These are phyloP conservation scores for Solenodon paradoxus DNA, from an alignment of 2,113 vertebrate species.

Conservation along the genomic window DNA sequence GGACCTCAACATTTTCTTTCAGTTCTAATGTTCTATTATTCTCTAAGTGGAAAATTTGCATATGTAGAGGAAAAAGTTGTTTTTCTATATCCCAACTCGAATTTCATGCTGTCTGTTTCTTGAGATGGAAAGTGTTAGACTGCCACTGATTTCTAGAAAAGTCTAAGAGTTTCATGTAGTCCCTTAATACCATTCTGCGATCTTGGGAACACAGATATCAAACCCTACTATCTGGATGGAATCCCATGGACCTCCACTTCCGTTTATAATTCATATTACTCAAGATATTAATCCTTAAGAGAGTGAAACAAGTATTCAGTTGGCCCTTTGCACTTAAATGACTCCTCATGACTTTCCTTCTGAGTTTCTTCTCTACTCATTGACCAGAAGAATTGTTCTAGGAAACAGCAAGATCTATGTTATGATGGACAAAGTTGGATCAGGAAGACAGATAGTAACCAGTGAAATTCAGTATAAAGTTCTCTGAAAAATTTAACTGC, in stretches of 20 bases:
- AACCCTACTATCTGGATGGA: neutral
- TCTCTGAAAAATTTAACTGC: neutral
- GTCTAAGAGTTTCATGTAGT: neutral
- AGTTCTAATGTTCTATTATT: neutral
- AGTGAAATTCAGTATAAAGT: neutral
- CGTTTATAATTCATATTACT: neutral
- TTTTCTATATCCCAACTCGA: neutral
- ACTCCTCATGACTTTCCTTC: neutral
- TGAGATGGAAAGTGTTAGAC: neutral
- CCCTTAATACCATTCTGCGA: neutral
- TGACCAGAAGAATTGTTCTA: neutral
- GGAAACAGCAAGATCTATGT: neutral
- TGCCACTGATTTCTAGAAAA: neutral
- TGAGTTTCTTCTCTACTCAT: neutral
- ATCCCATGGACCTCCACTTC: neutral
- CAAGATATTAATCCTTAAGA: neutral
- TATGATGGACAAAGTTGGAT: neutral
- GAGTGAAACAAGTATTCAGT: neutral
- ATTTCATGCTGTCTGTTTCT: neutral
- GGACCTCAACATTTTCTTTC: neutral
- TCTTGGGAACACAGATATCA: neutral
- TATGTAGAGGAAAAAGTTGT: neutral
- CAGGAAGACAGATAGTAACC: neutral
- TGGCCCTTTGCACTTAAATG: neutral
- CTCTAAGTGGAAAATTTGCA: neutral